phyloP scores from a whole-genome alignment of 2,888 invertebrate species.

The Chaitophorus viminalis region DNA sequence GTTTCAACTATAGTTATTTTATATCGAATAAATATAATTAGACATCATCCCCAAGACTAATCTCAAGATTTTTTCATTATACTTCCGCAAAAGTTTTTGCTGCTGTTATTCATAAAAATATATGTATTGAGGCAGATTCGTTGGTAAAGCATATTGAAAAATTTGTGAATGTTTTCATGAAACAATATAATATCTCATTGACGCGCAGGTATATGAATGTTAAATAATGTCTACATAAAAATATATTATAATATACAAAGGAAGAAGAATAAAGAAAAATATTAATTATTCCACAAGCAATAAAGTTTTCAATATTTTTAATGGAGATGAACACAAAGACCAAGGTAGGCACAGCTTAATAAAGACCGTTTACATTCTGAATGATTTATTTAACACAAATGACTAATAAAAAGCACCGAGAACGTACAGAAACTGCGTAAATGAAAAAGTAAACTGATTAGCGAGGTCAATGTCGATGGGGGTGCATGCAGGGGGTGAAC shows the following conservation, averaged over 20 bases:
- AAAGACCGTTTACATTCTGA: neutral
- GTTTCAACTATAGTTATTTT: neutral
- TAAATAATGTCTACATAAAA: neutral
- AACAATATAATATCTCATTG: neutral
- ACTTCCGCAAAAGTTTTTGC: neutral
- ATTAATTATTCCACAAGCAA: neutral
- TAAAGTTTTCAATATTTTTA: neutral
- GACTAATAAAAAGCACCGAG: neutral
- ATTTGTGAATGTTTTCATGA: neutral
- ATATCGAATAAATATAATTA: neutral
- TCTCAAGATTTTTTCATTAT: neutral
- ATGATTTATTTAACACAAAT: neutral
- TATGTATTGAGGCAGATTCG: neutral
- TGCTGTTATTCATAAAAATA: neutral
- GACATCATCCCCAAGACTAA: no score
- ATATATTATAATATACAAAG: neutral
- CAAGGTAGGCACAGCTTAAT: neutral
- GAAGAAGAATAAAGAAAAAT: neutral
- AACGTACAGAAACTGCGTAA: neutral
- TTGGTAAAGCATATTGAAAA: neutral
- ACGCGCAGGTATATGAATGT: neutral
- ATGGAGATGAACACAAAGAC: neutral
- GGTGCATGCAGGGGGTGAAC: neutral
- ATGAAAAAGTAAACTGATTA: slow-evolving; percentile 14
- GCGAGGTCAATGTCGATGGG: neutral